A percentile compares a stretch with the other conserved stretches of the same genome.
These are phyloP conservation scores for Lepidurus apus DNA, from an alignment of 1,140 invertebrate genomes.

Conservation along the genomic window DNA sequence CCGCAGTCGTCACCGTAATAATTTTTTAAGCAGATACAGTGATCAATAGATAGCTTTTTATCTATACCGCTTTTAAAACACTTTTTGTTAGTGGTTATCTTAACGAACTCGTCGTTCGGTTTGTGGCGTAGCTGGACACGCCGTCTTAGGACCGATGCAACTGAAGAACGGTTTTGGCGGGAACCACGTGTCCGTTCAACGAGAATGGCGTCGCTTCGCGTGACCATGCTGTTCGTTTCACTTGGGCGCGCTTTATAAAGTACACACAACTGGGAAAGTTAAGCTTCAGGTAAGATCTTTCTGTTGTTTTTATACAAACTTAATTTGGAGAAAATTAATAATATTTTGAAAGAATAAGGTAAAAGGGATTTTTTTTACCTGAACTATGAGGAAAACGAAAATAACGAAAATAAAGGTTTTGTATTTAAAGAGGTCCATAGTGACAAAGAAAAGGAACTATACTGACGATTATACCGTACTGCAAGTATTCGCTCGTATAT, in stretches of 20 bases:
- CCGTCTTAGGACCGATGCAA: background rate
- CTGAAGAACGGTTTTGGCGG: background rate
- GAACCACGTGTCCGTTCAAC: background rate
- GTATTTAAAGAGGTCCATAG: conserved; percentile 2
- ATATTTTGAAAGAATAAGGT: too few relatives aligned
- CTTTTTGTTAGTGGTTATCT: background rate
- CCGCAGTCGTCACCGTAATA: conserved; percentile 40
- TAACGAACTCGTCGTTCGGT: background rate
- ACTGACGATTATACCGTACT: background rate
- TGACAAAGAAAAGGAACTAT: background rate
- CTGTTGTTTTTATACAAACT: too few relatives aligned
- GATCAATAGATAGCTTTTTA: background rate
- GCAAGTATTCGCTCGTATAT: background rate
- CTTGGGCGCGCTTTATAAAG: background rate
- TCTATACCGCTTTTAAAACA: conserved; percentile 8
- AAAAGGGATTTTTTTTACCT: background rate
- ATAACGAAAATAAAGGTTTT: background rate
- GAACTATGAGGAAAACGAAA: background rate
- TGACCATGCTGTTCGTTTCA: background rate
- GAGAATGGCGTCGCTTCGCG: background rate
- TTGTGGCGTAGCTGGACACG: background rate
- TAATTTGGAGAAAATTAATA: too few relatives aligned
- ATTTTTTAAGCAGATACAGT: conserved; percentile 36
- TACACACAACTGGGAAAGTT: background rate
- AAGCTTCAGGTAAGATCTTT: too few relatives aligned